phyloP scores from a whole-genome alignment of 2,888 invertebrate genomes.

The Corbicula japonica region DNA sequence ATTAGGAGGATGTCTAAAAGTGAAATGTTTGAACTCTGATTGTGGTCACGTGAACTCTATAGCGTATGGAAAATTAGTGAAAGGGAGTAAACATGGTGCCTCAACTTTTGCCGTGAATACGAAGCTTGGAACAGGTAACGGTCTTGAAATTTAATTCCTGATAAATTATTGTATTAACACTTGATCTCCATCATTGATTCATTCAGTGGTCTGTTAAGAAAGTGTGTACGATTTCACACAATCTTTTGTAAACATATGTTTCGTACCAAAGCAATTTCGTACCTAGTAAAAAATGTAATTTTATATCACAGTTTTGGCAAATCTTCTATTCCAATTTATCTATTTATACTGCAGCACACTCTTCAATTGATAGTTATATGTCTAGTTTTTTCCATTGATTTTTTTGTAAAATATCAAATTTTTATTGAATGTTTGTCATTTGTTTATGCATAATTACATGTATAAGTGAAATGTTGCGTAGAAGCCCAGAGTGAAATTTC shows the following conservation, averaged over 20 bases:
- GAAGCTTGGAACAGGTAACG: constrained; percentile 13
- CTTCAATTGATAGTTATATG: too few species aligned
- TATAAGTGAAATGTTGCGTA: constrained; percentile 13
- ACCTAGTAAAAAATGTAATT: background rate
- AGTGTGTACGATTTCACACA: constrained; percentile 13
- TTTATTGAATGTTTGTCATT: constrained; percentile 5
- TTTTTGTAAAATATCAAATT: constrained; percentile 13
- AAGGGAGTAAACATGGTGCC: background rate
- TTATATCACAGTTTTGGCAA: constrained; percentile 13
- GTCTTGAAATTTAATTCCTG: constrained; percentile 15
- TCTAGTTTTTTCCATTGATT: constrained; percentile 13
- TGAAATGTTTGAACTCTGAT: constrained; percentile 4
- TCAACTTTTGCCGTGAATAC: constrained; percentile 18
- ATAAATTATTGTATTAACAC: constrained; percentile 15
- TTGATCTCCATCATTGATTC: constrained; percentile 14
- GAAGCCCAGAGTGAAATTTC: constrained; percentile 15
- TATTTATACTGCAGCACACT: constrained; percentile 1
- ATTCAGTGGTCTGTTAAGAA: constrained; percentile 10
- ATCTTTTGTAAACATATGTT: constrained; percentile 6
- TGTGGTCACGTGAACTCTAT: constrained; percentile 7
- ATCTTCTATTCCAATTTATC: background rate
- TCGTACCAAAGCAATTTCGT: background rate
- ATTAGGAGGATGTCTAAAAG: too few species aligned
- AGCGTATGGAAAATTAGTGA: background rate
- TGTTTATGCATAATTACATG: constrained; percentile 8